Percentiles rank a stretch among this genome's conserved stretches.
phyloP scores from a whole-genome alignment of 2,797 vertebrate species.

The Tapera naevia region DNA sequence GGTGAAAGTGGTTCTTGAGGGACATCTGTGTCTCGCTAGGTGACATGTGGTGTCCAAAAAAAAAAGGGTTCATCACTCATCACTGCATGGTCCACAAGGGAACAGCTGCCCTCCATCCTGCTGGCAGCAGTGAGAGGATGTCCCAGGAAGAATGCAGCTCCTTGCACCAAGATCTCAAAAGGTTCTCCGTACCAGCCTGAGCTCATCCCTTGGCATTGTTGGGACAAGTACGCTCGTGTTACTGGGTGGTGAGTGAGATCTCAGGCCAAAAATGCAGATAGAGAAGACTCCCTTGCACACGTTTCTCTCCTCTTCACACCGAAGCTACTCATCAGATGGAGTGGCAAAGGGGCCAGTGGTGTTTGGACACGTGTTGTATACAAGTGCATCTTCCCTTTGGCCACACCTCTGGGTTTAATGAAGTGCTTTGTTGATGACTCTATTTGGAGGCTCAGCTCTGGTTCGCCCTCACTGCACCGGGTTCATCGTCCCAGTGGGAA shows the following conservation, averaged over 20 bases:
- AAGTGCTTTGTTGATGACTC: background rate
- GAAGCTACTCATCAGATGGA: background rate
- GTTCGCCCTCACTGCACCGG: background rate
- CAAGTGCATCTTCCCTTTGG: background rate
- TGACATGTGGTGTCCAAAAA: background rate
- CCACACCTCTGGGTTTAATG: background rate
- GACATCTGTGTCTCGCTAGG: background rate
- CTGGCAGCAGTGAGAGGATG: background rate
- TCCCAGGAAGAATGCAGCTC: background rate
- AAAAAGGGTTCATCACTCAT: background rate
- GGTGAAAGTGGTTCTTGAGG: too few species aligned
- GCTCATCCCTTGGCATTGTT: too few species aligned
- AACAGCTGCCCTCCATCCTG: too few species aligned
- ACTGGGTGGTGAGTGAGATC: too few species aligned
- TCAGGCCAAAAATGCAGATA: too few species aligned
- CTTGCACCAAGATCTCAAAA: fast-evolving
- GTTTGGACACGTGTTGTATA: background rate
- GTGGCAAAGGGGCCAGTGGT: background rate
- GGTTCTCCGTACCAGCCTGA: too few species aligned
- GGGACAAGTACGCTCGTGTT: too few species aligned
- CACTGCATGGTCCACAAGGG: background rate
- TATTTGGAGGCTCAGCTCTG: background rate
- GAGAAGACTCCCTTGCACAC: too few species aligned
- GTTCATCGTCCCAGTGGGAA: background rate
- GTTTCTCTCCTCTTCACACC: background rate